Conservation (phyloP, 2,797 vertebrate genomes). For the Leucoraja ocellata region DNA sequence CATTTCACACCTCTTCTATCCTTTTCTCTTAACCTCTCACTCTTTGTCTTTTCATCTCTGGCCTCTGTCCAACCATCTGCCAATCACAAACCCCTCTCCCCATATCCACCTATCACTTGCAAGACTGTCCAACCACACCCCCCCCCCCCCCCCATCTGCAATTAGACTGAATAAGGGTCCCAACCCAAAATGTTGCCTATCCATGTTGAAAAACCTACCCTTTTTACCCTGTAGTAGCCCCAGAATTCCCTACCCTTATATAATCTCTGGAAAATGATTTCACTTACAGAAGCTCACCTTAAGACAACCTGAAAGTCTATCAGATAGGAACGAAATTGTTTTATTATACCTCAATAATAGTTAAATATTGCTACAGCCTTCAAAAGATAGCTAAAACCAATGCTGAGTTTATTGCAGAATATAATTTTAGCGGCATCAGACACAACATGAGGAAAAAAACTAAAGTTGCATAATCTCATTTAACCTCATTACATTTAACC, state of each 20-base stretch:
- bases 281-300: background rate
- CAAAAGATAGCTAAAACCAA: background rate
- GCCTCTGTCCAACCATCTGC: too few relatives aligned
- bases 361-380: background rate
- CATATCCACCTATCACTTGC: too few relatives aligned
- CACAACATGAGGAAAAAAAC: background rate
- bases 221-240: background rate
- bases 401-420: background rate
- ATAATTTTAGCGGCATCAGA: background rate
- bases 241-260: background rate
- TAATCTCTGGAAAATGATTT: background rate
- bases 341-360: constrained; percentile 4
- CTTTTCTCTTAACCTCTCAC: too few relatives aligned
- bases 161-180: too few relatives aligned
- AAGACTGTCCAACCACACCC: too few relatives aligned
- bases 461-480: background rate
- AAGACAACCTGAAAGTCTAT: background rate
- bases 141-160: too few relatives aligned
- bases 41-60: too few relatives aligned
- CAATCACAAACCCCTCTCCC: too few relatives aligned
- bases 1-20: too few relatives aligned
- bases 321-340: background rate
- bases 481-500: background rate
- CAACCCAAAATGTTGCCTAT: too few relatives aligned
- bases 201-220: too few relatives aligned